Base-by-base conservation (phyloP, 2,797 vertebrate species). In the Oryzias sinensis region DNA sequence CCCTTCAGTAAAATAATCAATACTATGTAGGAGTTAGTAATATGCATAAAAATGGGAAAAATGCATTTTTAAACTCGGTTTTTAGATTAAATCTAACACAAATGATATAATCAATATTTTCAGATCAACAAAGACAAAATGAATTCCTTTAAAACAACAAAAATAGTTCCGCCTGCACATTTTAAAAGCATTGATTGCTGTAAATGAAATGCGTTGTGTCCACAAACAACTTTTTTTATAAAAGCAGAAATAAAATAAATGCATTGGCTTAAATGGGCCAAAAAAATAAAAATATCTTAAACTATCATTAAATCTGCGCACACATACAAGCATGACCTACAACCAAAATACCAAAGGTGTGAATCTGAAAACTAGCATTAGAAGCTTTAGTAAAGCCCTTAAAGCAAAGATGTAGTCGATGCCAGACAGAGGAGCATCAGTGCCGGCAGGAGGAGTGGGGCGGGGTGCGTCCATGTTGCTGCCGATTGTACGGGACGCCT, bases 401-500 rank as follows among this genome's bases (percentile, higher is more conserved):
- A 66, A 56, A 47, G 27, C 0, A 4, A 53, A 15, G 49, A 16
- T 5, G 24, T 11, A 24, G 22, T 63, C 80, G 86, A 85, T 49
- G 67, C 79, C 64, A 65, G 27, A 1, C 45, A 48, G 22, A 76
- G 63, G 43, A 85, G 57, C 16, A 17, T 15, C 56, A 79, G 52
- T 3, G 76, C 17, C 2, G 2, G 62, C 44, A 84, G 80, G 29
- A 75, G 0, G 24, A 72, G 24, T 22, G 54, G 46, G 0, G 46
- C 57, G 1, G 44, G 43, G 17, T 24, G 3, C 62, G 67, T 25
- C 11, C 72, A n/a, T 9, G 16, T 13, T 0, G 72, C 66, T 0
- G 56, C 74, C 0, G 93, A 91, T 0, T 83, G 79, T 14, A 69
- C 85, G 3, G 94, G 93, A 0, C 94, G 89, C 81, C 91, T 95